Evolutionary conservation across 1,140 invertebrate genomes (phyloP).

Genomic region (Saccostrea echinata): DNA sequence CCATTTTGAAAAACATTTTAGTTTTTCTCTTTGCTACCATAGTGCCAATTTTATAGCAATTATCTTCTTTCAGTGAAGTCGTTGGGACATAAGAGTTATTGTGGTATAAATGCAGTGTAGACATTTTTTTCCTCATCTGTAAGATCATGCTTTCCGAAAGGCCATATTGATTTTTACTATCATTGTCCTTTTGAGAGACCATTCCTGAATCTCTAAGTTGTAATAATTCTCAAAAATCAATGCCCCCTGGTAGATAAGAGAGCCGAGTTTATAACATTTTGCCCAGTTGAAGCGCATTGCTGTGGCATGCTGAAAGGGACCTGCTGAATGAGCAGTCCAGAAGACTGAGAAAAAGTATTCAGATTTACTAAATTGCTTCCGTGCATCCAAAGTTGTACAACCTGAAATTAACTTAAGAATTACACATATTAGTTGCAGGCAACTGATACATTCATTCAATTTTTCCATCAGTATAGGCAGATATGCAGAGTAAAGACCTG

Average conservation of each 20-base stretch:
- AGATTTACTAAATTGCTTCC: too few relatives aligned
- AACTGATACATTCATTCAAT: too few relatives aligned
- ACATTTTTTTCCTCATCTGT: background rate
- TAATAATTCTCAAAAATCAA: conserved; percentile 32
- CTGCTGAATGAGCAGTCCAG: too few relatives aligned
- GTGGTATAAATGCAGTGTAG: background rate
- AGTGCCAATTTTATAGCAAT: too few relatives aligned
- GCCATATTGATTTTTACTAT: conserved; percentile 11
- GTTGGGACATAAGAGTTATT: background rate
- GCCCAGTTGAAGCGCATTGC: background rate
- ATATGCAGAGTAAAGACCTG: too few relatives aligned
- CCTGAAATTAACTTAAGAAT: too few relatives aligned
- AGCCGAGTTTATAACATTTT: background rate
- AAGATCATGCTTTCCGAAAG: background rate
- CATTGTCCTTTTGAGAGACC: conserved; percentile 21
- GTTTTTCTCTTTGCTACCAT: background rate
- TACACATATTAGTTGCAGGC: too few relatives aligned
- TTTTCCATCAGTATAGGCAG: too few relatives aligned
- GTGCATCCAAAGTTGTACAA: too few relatives aligned
- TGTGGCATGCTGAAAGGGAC: background rate
- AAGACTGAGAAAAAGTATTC: too few relatives aligned
- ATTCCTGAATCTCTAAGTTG: conserved; percentile 18
- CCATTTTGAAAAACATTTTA: background rate
- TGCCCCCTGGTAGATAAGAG: background rate
- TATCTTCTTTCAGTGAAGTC: background rate